These are phyloP conservation scores for Drosophila paulistorum DNA, from an alignment of 1,140 invertebrate species.

Conservation along the genomic window DNA sequence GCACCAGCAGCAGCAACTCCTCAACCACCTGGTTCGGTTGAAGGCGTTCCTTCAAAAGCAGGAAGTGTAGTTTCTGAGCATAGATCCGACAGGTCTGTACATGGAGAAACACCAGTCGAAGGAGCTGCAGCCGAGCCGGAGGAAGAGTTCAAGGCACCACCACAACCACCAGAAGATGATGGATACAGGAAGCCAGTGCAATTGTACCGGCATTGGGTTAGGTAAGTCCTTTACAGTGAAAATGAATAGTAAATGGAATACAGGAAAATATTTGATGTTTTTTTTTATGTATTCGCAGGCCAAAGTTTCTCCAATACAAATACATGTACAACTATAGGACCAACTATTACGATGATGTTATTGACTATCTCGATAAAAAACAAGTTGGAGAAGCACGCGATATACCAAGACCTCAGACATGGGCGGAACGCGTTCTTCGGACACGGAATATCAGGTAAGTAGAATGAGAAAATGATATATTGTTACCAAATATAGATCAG, in stretches of 20 bases:
- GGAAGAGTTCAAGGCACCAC: slow-evolving; percentile 83
- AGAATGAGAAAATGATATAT: background rate
- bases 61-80: slow-evolving; percentile 75
- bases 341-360: slow-evolving; percentile 93
- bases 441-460: slow-evolving; percentile 83
- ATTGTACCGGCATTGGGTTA: slow-evolving; percentile 89
- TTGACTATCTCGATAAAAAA: slow-evolving; percentile 90
- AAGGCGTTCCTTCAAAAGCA: slow-evolving; percentile 52
- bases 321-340: slow-evolving; percentile 92
- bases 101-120: slow-evolving; percentile 52
- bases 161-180: slow-evolving; percentile 84
- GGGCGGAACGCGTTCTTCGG: slow-evolving; percentile 90
- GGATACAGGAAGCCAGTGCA: slow-evolving; percentile 84
- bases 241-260: background rate
- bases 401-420: slow-evolving; percentile 89
- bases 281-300: slow-evolving; percentile 83
- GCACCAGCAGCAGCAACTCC: slow-evolving; percentile 21
- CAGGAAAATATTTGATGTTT: background rate
- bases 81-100: slow-evolving; percentile 48
- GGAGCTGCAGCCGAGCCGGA: slow-evolving; percentile 69
- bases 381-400: slow-evolving; percentile 88
- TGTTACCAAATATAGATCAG: too few relatives aligned
- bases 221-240: slow-evolving; percentile 80
- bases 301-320: slow-evolving; percentile 90
- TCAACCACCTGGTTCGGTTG: slow-evolving; percentile 37